phyloP scores from a whole-genome alignment of 2,888 invertebrate genomes.

The Tenodera sinensis region DNA sequence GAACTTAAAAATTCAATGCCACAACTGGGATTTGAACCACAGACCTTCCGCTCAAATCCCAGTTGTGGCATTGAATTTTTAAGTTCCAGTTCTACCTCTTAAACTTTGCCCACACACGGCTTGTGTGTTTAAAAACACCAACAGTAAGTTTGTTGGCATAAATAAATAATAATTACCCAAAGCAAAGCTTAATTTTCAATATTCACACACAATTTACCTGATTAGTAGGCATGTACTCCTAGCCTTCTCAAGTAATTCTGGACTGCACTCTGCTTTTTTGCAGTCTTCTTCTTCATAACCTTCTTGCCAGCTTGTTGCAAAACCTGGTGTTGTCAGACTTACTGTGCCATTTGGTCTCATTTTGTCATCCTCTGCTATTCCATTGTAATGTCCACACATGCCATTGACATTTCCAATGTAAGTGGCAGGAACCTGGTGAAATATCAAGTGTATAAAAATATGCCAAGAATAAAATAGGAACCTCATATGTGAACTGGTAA shows the following conservation, averaged over 20 bases:
- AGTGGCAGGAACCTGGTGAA: constrained; percentile 52
- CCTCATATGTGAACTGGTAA: background rate
- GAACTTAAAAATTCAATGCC: no score
- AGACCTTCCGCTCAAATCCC: no score
- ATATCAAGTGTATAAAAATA: background rate
- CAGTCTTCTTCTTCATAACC: constrained; percentile 54
- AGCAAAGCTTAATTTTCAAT: no score
- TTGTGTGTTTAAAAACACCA: no score
- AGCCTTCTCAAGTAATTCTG: constrained; percentile 59
- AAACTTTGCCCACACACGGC: no score
- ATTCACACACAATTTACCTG: constrained; percentile 48
- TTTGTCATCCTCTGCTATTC: constrained; percentile 62
- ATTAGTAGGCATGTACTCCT: constrained; percentile 66
- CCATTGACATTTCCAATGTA: constrained; percentile 66
- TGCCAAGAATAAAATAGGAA: background rate
- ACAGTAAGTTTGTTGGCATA: no score
- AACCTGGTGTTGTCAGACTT: constrained; percentile 62
- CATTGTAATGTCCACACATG: constrained; percentile 75
- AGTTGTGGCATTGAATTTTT: no score
- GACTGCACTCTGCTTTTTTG: constrained; percentile 58
- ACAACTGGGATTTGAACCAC: no score
- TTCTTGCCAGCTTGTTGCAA: constrained; percentile 69
- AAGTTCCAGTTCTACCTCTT: no score
- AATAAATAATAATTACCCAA: no score
- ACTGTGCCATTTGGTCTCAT: constrained; percentile 63